These are phyloP conservation scores for Prunella strophiata DNA, from an alignment of 2,797 vertebrate species.

Conservation along the genomic window DNA sequence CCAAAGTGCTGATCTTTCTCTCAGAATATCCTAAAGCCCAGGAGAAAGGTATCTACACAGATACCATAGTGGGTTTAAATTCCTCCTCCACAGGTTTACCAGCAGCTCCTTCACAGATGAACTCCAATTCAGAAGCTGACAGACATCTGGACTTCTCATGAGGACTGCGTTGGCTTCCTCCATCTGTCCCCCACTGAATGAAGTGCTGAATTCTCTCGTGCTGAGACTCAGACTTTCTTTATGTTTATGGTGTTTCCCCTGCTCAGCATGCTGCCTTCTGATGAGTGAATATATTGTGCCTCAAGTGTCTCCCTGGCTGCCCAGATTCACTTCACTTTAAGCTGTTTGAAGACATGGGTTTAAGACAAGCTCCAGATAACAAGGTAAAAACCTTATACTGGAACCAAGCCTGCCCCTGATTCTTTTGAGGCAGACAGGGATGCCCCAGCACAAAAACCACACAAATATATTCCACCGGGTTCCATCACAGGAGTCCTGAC, in stretches of 20 bases:
- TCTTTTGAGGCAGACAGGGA: not conserved
- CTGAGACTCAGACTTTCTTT: not conserved
- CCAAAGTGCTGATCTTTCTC: not conserved
- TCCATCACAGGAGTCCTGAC: not conserved
- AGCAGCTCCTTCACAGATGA: not conserved
- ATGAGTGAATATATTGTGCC: not conserved
- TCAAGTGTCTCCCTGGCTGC: not conserved
- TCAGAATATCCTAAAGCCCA: not conserved
- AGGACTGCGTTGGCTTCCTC: not conserved
- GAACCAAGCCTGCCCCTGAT: not conserved
- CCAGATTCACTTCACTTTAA: not conserved
- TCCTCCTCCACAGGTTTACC: not conserved
- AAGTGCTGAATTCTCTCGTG: not conserved
- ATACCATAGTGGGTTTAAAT: not conserved
- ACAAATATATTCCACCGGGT: not conserved
- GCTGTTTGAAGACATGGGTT: not conserved
- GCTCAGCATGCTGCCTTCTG: not conserved
- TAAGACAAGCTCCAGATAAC: not conserved
- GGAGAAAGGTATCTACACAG: not conserved
- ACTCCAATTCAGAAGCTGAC: not conserved
- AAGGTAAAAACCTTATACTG: not conserved
- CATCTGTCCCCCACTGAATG: rapidly evolving
- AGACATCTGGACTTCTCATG: not conserved
- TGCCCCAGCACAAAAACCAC: not conserved
- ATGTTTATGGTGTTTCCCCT: not conserved